Base-by-base conservation (phyloP, 92 coral and sea anemone genomes). In the Virgularia gustaviana region DNA sequence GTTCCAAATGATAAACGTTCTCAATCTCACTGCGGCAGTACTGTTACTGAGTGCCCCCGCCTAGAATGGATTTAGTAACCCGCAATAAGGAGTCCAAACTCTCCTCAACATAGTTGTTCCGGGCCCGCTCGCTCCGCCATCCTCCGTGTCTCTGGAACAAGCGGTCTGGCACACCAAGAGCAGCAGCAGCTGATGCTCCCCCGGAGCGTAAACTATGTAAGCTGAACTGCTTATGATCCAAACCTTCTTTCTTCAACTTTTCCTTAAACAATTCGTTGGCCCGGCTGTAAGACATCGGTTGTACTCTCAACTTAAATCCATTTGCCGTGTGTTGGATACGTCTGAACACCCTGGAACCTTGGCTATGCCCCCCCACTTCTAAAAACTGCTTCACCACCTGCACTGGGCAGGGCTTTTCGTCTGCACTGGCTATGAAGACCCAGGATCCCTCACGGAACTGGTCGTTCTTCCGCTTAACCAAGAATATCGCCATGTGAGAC, bases 61-160 rank as follows among this genome's bases (percentile, higher is more conserved):
- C n/a, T n/a, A 58, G 71, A 30, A 73, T 59, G 51, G 63, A 44
- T 65, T 63, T 63, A 25, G 80, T 73, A 57, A 36, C 86, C 27
- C 38, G 44, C 13, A 76, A 75, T 30, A 71, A 59, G 0, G 87
- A 77, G 27, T 62, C 73, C 42, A 61, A 5, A 4, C 83, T 70
- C 55, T 83, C 72, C 37, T 68, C 18, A 27, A 63, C 43, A 37
- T 83, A 77, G 15, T 68, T 67, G 60, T 65, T 73, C 71, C 25
- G 65, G 11, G 77, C 76, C 54, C 49, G 44, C 2, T 33, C 82
- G 36, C 81, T 81, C 23, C 39, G 75, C 86, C 78, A 81, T 56
- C 78, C 86, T 15, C 81, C 81, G 43, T 81, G 86, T 54, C 78
- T 42, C 77, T 65, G 81, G 42, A 81, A 45, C n/a, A 74, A 75